A percentile compares a stretch with the other conserved stretches of the same genome.
Conservation (phyloP, 2,113 vertebrate genomes). For the Periophthalmodon schlosseri region DNA sequence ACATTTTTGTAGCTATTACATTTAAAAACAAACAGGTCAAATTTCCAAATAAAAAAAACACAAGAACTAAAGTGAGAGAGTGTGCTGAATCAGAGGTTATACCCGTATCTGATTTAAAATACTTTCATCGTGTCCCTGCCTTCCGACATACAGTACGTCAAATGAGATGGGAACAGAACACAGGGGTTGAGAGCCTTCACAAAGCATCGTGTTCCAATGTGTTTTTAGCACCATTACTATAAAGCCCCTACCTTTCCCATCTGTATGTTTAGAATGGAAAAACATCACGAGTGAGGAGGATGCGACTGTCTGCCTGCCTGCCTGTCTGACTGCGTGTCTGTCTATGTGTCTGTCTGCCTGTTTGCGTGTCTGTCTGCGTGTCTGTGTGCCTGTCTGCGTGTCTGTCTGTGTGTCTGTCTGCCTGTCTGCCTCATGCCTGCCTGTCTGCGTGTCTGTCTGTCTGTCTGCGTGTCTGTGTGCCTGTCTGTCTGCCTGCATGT, state of each 20-base stretch:
- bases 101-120: constrained; percentile 83
- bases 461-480: no score
- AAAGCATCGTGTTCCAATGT: constrained; percentile 78
- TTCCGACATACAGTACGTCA: constrained; percentile 76
- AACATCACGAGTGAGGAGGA: constrained; percentile 67
- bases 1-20: constrained; percentile 83
- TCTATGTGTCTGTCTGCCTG: constrained; percentile 55
- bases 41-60: constrained; percentile 50
- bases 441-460: constrained; percentile 57
- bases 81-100: constrained; percentile 81
- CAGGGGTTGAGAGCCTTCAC: constrained; percentile 74
- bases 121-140: constrained; percentile 76
- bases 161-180: constrained; percentile 68
- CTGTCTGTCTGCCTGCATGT: no score
- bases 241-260: constrained; percentile 42
- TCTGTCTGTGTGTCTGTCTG: constrained; percentile 35
- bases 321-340: constrained; percentile 35
- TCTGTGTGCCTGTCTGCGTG: constrained; percentile 63
- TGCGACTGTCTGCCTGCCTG: constrained; percentile 50
- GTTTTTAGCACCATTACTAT: constrained; percentile 80
- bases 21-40: constrained; percentile 78
- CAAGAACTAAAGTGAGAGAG: constrained; percentile 78
- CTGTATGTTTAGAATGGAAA: constrained; percentile 64
- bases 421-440: constrained; percentile 41
- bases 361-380: constrained; percentile 48